These are phyloP conservation scores for Hypotaenidia philippensis DNA, from an alignment of 2,797 vertebrate species.

Conservation along the genomic window DNA sequence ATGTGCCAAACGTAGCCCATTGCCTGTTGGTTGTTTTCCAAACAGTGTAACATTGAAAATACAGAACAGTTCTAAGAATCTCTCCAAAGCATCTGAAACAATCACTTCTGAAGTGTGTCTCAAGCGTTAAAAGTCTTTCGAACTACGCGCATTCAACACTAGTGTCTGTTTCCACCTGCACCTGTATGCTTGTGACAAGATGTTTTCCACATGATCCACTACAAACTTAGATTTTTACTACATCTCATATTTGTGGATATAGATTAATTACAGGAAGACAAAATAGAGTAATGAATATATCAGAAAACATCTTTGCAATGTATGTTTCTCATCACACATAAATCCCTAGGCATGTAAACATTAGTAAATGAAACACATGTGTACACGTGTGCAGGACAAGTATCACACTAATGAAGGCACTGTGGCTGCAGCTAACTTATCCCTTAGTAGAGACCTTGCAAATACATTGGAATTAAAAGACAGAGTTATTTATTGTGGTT, in stretches of 20 bases:
- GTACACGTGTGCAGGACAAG: not conserved
- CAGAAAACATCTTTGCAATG: not conserved
- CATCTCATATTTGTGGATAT: not conserved
- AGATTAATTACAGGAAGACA: not conserved
- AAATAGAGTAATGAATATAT: not conserved
- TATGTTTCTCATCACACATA: not conserved
- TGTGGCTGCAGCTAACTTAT: not conserved
- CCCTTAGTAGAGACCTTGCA: not conserved
- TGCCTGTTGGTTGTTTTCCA: constrained; percentile 5
- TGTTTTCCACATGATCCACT: not conserved
- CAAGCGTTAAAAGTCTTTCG: not conserved
- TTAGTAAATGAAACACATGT: not conserved
- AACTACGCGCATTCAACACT: not conserved
- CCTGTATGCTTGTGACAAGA: not conserved
- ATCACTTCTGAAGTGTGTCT: not conserved
- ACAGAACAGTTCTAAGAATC: not conserved
- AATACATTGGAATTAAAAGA: not conserved
- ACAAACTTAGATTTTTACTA: not conserved
- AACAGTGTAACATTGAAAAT: not conserved
- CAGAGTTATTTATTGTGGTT: not conserved
- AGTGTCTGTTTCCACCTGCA: not conserved
- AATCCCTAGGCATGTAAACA: not conserved
- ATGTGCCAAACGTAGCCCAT: not conserved
- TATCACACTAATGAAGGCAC: not conserved
- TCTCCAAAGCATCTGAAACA: not conserved